Conservation (phyloP, 2,888 invertebrate species). For the Prosapia bicincta region DNA sequence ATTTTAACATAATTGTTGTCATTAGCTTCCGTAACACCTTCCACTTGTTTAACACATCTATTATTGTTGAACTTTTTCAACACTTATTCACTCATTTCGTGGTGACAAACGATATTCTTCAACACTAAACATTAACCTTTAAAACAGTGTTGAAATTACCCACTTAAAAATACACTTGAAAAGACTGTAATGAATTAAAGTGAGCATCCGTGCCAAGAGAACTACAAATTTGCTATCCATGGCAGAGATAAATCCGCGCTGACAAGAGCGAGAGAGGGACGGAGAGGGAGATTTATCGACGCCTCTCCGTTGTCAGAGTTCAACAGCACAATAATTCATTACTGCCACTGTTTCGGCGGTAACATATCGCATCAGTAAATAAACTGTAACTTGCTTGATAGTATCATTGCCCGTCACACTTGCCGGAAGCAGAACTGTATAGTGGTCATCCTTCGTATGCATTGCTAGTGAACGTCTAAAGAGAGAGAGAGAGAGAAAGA, state of each 20-base stretch:
- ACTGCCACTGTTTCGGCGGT: not conserved
- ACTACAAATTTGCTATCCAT: not conserved
- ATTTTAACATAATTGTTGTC: no score
- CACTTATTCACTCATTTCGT: no score
- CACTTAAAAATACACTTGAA: not conserved
- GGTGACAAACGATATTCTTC: no score
- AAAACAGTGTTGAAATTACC: not conserved
- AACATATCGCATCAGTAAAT: not conserved
- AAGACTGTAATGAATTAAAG: not conserved
- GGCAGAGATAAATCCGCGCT: not conserved
- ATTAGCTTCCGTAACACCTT: no score
- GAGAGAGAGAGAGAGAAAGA: not conserved
- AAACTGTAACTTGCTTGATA: not conserved
- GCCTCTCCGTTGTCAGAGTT: not conserved
- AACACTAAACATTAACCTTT: no score
- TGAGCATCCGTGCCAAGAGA: not conserved
- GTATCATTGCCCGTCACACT: not conserved
- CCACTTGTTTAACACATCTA: no score
- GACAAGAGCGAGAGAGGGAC: not conserved
- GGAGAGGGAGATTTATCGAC: not conserved
- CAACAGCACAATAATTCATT: not conserved
- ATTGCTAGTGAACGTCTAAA: no score
- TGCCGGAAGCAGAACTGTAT: no score
- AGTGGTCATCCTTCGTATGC: no score
- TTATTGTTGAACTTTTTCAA: no score